Base-by-base conservation (phyloP, 2,113 vertebrate species). In the Nibea albiflora region DNA sequence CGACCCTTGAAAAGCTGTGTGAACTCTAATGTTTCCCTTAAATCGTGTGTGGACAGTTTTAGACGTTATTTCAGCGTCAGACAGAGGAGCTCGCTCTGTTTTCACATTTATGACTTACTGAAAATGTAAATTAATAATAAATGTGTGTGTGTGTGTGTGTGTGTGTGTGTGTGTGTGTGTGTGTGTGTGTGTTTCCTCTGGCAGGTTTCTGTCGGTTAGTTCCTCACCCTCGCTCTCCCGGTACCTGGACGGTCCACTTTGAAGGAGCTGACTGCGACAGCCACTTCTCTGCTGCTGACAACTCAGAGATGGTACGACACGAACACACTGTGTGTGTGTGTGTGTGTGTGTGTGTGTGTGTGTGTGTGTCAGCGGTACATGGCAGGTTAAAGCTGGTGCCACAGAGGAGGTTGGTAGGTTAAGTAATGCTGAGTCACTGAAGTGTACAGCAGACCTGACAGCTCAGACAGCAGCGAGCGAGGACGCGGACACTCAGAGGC, bases 221-320 rank as follows among this genome's bases (percentile, higher is more conserved):
- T 0, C 96, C 97, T 67, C 97, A 99, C 67, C 85, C 96, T 4
- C 97, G 96, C 1, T 97, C 98, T 0, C 97, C 97, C 1, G 98
- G 98, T 3, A 98, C 96, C 0, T 99, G 98, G 98, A 99, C 98
- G 0, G 94, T 99, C 85, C 96, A 97, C 85, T 99, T 99, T 17
- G 98, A 99, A 92, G 98, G 98, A 72, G 96, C 97, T 4, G 96
- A 98, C 88, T 97, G 96, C 6, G 98, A 99, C 84, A 98, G 94
- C 87, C 97, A 35, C 35, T 52, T 99, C 31, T 93, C 96, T 22
- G 92, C 95, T 39, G 93, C 94, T 3, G 97, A 98, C 66, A 96
- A 74, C 87, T 92, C 96, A 54, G 98, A 99, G 42, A 90, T 99
- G 95, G 98, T 96, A 95, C 78, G 95, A 35, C 35, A 35, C 35